Base-by-base conservation (phyloP, 2,888 invertebrate genomes). In the Macrophya alboannulata region DNA sequence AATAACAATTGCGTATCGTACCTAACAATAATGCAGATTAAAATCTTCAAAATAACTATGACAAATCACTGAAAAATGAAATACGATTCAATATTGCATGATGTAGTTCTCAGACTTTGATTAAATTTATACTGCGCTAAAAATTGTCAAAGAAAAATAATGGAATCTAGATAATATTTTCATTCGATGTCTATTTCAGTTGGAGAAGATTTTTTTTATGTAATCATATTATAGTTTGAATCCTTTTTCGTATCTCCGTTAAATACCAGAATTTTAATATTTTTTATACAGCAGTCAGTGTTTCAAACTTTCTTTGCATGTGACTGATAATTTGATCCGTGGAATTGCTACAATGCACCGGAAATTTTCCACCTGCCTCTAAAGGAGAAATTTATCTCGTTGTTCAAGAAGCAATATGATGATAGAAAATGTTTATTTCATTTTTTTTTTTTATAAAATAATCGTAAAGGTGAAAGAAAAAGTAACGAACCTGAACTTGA, bases 401-500 rank as follows among this genome's bases (percentile, higher is more conserved):
- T 55, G 55, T 55, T 55, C 62, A 0, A 12, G 10, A 21, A 25
- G 25, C 62, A 25, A 25, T 62, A 25, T 25, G 25, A 21, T 62
- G 3, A 62, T 4, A 55, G 8, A n/a, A 62, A 62, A 4, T n/a
- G 55, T 17, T 17, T n/a, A n/a, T n/a, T n/a, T n/a, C n/a, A n/a
- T n/a, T 5, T 4, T 43, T n/a, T n/a, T 31, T 5, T 4, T 43
- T n/a, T n/a, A 45, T 21, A 40, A 43, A 72, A 31, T 68, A 37
- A 12, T 9, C 3, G 0, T 8, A n/a, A 8, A 25, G 17, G 12
- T 25, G 25, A 45, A 45, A 74, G 21, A 4, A 45, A 74, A n/a
- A 43, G 9, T 55, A 40, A 62, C 89, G 71, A 86, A 92, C 92
- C 91, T 92, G 92, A 8, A 91, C 91, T 90, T 93, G 93, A 89